Evolutionary conservation across 2,888 invertebrate genomes (phyloP).

Genomic region (Melinaea menophilus): DNA sequence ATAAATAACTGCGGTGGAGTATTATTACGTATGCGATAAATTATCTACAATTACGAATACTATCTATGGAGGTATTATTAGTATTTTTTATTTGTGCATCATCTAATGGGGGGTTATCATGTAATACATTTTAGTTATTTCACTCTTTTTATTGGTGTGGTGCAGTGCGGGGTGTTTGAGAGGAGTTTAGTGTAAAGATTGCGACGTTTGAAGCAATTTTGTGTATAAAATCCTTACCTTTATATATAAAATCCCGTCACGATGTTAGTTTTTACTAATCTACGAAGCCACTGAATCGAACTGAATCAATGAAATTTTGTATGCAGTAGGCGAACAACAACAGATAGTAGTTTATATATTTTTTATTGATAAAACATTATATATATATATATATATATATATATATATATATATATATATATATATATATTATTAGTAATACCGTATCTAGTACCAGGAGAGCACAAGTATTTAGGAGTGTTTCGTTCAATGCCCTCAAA

Average conservation of each 20-base stretch:
- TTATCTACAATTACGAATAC: conserved; percentile 15
- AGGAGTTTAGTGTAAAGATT: too few relatives aligned
- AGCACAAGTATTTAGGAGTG: conserved; percentile 19
- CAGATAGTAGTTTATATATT: too few relatives aligned
- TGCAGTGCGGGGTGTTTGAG: not conserved
- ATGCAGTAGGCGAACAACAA: too few relatives aligned
- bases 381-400: not conserved
- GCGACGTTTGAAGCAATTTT: too few relatives aligned
- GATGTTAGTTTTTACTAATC: too few relatives aligned
- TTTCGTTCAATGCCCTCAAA: conserved; percentile 20
- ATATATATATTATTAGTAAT: not conserved
- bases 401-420: not conserved
- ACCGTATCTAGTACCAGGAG: conserved; percentile 15
- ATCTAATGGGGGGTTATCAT: conserved; percentile 11
- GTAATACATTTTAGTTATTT: conserved; percentile 17
- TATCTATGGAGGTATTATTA: not conserved
- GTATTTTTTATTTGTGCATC: too few relatives aligned
- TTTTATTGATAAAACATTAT: too few relatives aligned
- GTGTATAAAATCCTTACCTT: too few relatives aligned
- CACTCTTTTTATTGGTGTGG: too few relatives aligned
- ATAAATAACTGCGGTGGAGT: not conserved
- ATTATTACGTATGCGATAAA: conserved; percentile 26
- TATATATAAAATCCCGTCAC: too few relatives aligned
- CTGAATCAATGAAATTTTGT: too few relatives aligned
- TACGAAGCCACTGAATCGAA: too few relatives aligned